phyloP scores from a whole-genome alignment of 2,888 invertebrate genomes.

The Temnothorax ravouxi region DNA sequence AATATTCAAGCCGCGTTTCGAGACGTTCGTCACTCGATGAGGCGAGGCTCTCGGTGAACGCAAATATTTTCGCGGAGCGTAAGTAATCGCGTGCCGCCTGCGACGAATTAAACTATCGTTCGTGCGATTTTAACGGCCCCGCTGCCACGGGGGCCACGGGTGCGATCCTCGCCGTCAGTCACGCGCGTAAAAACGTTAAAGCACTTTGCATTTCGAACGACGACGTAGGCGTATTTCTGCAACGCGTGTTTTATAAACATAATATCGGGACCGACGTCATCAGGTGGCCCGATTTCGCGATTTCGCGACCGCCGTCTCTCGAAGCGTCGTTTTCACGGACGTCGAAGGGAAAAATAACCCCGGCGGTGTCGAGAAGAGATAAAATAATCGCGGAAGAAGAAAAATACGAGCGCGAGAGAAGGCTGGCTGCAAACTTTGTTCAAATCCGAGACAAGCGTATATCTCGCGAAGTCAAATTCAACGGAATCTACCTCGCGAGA shows the following conservation, averaged over 20 bases:
- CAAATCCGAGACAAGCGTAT: neutral
- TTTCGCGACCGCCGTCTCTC: neutral
- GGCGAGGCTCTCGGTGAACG: neutral
- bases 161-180: constrained; percentile 25
- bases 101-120: constrained; percentile 21
- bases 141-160: neutral
- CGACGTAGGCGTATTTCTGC: constrained; percentile 6
- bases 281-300: neutral
- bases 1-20: neutral
- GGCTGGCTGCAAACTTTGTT: neutral
- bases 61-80: constrained; percentile 35
- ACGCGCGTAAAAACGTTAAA: constrained; percentile 10
- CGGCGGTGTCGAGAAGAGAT: no score
- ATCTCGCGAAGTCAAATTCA: neutral
- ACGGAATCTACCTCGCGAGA: neutral
- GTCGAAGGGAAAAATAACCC: neutral
- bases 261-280: neutral
- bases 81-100: neutral
- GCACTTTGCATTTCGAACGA: neutral
- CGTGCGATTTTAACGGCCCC: constrained; percentile 13
- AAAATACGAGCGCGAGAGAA: neutral
- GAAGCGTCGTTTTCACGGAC: neutral
- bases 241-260: constrained; percentile 36
- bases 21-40: constrained; percentile 3
- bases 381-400: neutral